A percentile compares a stretch with the other conserved stretches of the same genome.
Conservation (phyloP, 1,140 invertebrate genomes). For the Psix sp. region DNA sequence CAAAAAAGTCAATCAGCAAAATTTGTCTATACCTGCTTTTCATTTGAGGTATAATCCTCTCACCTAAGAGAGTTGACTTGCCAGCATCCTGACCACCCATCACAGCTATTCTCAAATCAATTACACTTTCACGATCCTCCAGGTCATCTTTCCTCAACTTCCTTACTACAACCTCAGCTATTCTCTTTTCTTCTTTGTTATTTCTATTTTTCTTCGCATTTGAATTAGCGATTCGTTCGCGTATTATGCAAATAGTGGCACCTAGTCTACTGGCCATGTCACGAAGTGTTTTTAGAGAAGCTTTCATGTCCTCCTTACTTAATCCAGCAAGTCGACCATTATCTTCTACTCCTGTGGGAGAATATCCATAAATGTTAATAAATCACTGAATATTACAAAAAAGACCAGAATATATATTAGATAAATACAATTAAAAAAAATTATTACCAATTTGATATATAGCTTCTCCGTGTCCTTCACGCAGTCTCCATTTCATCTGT, state of each 20-base stretch:
- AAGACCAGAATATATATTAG: not conserved
- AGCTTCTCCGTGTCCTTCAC: conserved; percentile 93
- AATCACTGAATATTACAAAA: conserved; percentile 5
- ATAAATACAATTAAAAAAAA: conserved; percentile 2
- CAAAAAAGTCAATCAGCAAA: conserved; percentile 36
- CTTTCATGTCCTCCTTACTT: conserved; percentile 86
- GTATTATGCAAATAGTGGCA: conserved; percentile 86
- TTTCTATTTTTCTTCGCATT: conserved; percentile 69
- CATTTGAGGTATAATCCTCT: conserved; percentile 47
- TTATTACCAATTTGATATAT: conserved; percentile 92
- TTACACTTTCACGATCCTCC: conserved; percentile 89
- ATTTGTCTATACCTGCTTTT: conserved; percentile 15
- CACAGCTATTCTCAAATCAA: conserved; percentile 93
- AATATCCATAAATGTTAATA: conserved; percentile 5
- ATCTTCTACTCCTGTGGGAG: conserved; percentile 87
- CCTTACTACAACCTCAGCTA: conserved; percentile 92
- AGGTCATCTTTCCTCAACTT: conserved; percentile 88
- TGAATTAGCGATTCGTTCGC: conserved; percentile 78
- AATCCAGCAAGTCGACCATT: conserved; percentile 91
- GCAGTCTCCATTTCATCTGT: conserved; percentile 93
- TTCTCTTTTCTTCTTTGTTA: conserved; percentile 72
- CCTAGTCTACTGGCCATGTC: conserved; percentile 91
- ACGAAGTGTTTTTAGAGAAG: conserved; percentile 88
- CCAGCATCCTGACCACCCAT: conserved; percentile 95
- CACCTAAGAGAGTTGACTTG: conserved; percentile 90